Percentiles rank a stretch among this genome's conserved stretches.
phyloP scores from a whole-genome alignment of 2,797 vertebrate species.

The Tiaroga cobitis region DNA sequence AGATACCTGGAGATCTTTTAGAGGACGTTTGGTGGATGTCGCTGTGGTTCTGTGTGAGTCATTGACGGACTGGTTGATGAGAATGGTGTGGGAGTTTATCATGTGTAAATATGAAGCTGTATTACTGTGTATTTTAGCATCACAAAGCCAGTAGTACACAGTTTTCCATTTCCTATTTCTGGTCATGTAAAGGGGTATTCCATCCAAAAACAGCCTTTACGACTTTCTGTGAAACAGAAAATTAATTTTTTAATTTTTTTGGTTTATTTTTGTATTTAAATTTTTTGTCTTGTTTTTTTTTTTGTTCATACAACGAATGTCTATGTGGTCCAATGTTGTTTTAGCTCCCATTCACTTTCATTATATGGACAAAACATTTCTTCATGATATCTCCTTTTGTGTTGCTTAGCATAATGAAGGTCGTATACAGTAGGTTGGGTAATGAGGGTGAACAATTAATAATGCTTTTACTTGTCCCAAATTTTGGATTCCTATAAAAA shows the following conservation, averaged over 20 bases:
- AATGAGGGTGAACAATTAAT: too few species aligned
- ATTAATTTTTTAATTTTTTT: too few species aligned
- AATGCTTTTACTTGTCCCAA: neutral
- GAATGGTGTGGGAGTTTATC: slow-evolving; percentile 24
- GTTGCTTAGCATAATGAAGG: neutral
- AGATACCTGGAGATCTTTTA: neutral
- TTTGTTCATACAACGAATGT: neutral
- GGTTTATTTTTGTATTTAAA: too few species aligned
- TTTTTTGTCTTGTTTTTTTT: too few species aligned
- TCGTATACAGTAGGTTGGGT: neutral
- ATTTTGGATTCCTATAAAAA: neutral
- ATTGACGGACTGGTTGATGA: slow-evolving; percentile 9
- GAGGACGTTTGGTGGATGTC: slow-evolving; percentile 20
- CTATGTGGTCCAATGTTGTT: neutral
- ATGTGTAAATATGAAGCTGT: neutral
- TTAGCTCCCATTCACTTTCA: neutral
- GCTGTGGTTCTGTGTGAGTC: slow-evolving; percentile 38
- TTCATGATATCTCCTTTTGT: neutral
- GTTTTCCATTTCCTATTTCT: neutral
- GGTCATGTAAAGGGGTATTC: neutral
- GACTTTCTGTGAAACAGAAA: neutral
- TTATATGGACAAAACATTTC: neutral
- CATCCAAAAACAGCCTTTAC: neutral
- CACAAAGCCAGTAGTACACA: neutral
- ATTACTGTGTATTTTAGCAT: neutral